These are phyloP conservation scores for Antedon mediterranea DNA, from an alignment of 53 echinoderm and acorn worm genomes.

Conservation along the genomic window DNA sequence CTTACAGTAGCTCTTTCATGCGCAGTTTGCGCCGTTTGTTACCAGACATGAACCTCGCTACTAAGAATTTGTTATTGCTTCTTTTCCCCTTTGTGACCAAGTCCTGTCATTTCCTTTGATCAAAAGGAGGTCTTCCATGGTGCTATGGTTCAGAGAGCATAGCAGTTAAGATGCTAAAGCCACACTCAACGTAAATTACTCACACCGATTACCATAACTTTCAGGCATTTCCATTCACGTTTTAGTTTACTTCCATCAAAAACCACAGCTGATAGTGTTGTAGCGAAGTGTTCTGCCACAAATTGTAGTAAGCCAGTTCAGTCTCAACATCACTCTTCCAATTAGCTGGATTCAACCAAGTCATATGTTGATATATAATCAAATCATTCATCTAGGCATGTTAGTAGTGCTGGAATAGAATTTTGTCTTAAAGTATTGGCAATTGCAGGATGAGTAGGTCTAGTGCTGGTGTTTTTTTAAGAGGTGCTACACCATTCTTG, in stretches of 20 bases:
- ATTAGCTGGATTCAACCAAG: conserved; percentile 36
- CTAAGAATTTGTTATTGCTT: conserved; percentile 3
- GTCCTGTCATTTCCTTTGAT: conserved; percentile 21
- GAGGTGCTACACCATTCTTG: too few relatives aligned
- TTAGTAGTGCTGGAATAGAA: conserved; percentile 3
- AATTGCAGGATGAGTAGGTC: too few relatives aligned
- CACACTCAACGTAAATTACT: conserved; percentile 23
- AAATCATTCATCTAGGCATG: conserved; percentile 21
- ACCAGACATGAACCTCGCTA: not conserved
- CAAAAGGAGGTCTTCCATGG: conserved; percentile 25
- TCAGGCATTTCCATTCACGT: conserved; percentile 27
- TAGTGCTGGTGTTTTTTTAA: too few relatives aligned
- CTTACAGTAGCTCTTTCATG: too few relatives aligned
- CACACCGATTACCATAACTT: conserved; percentile 17
- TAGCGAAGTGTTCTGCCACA: conserved; percentile 15
- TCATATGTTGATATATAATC: conserved; percentile 29
- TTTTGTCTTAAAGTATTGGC: too few relatives aligned
- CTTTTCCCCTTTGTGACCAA: not conserved
- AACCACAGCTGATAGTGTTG: conserved; percentile 18
- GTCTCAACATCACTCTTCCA: conserved; percentile 22
- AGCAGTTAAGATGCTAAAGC: conserved; percentile 12
- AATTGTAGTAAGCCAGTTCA: conserved; percentile 22
- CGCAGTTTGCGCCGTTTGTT: conserved; percentile 8
- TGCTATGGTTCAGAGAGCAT: conserved; percentile 22
- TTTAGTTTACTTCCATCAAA: conserved; percentile 21